Conservation (phyloP, 1,140 invertebrate genomes). For the Belonocnema kinseyi region DNA sequence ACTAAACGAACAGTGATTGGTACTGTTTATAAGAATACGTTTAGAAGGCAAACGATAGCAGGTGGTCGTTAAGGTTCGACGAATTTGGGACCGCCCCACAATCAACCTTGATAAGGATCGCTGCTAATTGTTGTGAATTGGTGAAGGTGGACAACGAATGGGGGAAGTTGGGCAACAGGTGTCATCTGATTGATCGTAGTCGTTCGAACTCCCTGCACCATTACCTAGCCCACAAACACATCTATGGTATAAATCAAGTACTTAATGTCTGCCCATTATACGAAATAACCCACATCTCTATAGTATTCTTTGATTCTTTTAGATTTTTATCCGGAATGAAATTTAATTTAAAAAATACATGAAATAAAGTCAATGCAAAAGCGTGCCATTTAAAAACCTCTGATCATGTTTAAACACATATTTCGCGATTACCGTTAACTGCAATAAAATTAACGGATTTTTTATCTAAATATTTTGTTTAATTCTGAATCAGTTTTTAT, state of each 20-base stretch:
- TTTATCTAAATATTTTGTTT: too few relatives aligned
- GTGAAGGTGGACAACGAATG: constrained; percentile 69
- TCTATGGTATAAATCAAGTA: constrained; percentile 66
- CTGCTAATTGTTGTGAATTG: constrained; percentile 73
- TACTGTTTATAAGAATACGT: background rate
- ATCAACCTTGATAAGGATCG: constrained; percentile 71
- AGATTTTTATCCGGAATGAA: too few relatives aligned
- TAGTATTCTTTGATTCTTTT: constrained; percentile 42
- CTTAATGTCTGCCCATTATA: constrained; percentile 65
- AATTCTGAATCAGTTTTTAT: too few relatives aligned
- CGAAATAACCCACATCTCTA: constrained; percentile 60
- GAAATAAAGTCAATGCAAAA: too few relatives aligned
- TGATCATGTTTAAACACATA: too few relatives aligned
- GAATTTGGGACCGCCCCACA: constrained; percentile 41
- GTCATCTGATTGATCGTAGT: constrained; percentile 75
- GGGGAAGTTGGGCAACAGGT: constrained; percentile 73
- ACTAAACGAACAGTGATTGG: background rate
- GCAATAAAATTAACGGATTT: too few relatives aligned
- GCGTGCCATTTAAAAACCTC: too few relatives aligned
- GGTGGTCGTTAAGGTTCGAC: background rate
- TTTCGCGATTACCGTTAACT: too few relatives aligned
- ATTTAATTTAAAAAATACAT: too few relatives aligned
- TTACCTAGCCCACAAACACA: constrained; percentile 73
- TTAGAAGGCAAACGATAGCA: background rate
- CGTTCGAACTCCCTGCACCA: constrained; percentile 64